These are phyloP conservation scores for Calephelis virginiensis DNA, from an alignment of 1,140 invertebrate genomes.

Conservation along the genomic window DNA sequence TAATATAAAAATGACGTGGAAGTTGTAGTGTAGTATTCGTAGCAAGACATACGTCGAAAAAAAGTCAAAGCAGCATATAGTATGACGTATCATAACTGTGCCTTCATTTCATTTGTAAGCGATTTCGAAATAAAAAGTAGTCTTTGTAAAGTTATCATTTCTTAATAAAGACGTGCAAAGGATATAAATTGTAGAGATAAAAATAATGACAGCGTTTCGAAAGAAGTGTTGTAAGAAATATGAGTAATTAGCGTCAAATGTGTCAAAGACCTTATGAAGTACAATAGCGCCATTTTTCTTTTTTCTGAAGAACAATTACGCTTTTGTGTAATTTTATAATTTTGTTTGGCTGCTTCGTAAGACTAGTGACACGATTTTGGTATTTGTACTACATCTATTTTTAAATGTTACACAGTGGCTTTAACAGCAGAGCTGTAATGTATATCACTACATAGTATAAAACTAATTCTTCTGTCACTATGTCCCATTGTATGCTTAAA, in stretches of 20 bases:
- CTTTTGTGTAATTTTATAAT: slow-evolving; percentile 11
- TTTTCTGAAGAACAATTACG: not conserved
- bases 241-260: slow-evolving; percentile 32
- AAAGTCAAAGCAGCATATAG: not conserved
- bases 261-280: slow-evolving; percentile 36
- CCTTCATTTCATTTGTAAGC: slow-evolving; percentile 5
- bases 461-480: too few species aligned
- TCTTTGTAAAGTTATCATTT: slow-evolving; percentile 35
- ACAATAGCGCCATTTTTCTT: slow-evolving; percentile 12
- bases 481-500: too few species aligned
- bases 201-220: slow-evolving; percentile 33
- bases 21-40: too few species aligned
- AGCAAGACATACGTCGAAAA: too few species aligned
- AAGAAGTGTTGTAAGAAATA: slow-evolving; percentile 32
- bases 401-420: too few species aligned
- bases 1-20: too few species aligned
- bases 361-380: not conserved
- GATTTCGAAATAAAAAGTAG: slow-evolving; percentile 23
- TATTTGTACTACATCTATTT: not conserved
- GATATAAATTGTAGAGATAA: slow-evolving; percentile 30
- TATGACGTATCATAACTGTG: not conserved
- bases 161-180: slow-evolving; percentile 18
- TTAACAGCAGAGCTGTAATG: too few species aligned
- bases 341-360: not conserved
- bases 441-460: too few species aligned